Conservation (phyloP, 2,888 invertebrate species). For the Spicauda simplicius region DNA sequence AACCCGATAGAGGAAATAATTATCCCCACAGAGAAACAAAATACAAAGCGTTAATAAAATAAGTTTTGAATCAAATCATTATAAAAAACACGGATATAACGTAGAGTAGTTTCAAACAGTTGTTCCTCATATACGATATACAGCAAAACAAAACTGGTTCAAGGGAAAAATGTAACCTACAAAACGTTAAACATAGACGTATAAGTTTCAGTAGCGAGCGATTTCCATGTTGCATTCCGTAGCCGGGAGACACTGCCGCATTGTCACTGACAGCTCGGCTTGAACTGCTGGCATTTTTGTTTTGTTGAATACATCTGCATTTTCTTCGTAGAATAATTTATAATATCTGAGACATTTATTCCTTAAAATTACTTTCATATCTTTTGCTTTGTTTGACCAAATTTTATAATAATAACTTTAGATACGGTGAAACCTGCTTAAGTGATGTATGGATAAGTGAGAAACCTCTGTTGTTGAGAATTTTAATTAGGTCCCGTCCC, state of each 20-base stretch:
- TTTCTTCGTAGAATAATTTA: not conserved
- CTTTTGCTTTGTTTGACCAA: not conserved
- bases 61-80: no score
- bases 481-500: no score
- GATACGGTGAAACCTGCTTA: no score
- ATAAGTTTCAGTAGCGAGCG: not conserved
- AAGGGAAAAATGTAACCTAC: conserved; percentile 8
- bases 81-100: no score
- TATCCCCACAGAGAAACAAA: no score
- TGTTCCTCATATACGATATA: not conserved
- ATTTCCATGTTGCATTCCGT: not conserved
- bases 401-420: no score
- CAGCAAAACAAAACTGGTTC: conserved; percentile 3
- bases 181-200: conserved; percentile 1
- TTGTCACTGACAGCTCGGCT: conserved; percentile 16
- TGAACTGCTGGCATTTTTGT: not conserved
- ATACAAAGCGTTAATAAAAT: no score
- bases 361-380: not conserved
- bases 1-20: no score
- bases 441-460: no score
- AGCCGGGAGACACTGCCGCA: conserved; percentile 1
- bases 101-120: no score
- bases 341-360: not conserved
- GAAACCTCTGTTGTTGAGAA: no score
- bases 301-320: conserved; percentile 10